phyloP scores from a whole-genome alignment of 2,888 invertebrate species.

The Lasioglossum vierecki region DNA sequence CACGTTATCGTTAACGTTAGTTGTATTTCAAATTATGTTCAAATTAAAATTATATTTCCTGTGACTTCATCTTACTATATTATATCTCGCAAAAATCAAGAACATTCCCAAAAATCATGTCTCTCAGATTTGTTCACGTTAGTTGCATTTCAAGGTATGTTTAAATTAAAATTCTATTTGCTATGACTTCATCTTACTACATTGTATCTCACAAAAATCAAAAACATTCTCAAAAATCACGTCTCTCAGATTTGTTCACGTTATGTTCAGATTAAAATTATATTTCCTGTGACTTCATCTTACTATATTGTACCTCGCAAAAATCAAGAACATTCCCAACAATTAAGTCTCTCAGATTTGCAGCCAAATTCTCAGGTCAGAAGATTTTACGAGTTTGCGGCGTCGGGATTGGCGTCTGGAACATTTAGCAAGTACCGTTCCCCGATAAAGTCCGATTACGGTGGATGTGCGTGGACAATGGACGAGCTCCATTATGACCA shows the following conservation, averaged over 20 bases:
- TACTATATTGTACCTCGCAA: too few species aligned
- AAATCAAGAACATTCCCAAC: not conserved
- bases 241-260: not conserved
- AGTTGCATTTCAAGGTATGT: too few species aligned
- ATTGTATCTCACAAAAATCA: too few species aligned
- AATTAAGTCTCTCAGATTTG: not conserved
- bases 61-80: not conserved
- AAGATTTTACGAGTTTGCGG: not conserved
- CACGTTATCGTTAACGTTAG: too few species aligned
- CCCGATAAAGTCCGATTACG: constrained; percentile 35
- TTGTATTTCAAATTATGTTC: too few species aligned
- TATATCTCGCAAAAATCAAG: too few species aligned
- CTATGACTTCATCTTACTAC: not conserved
- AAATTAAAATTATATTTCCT: too few species aligned
- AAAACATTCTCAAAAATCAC: not conserved
- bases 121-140: not conserved
- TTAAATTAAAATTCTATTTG: too few species aligned
- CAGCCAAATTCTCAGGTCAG: not conserved
- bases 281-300: not conserved
- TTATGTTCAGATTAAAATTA: too few species aligned
- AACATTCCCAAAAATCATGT: not conserved
- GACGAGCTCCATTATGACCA: constrained; percentile 24
- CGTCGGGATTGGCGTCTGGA: not conserved
- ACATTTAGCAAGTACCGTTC: not conserved
- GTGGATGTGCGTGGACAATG: constrained; percentile 30